Evolutionary conservation across 2,113 vertebrate genomes (phyloP).

Genomic region (Tenebrosternarchus preto): DNA sequence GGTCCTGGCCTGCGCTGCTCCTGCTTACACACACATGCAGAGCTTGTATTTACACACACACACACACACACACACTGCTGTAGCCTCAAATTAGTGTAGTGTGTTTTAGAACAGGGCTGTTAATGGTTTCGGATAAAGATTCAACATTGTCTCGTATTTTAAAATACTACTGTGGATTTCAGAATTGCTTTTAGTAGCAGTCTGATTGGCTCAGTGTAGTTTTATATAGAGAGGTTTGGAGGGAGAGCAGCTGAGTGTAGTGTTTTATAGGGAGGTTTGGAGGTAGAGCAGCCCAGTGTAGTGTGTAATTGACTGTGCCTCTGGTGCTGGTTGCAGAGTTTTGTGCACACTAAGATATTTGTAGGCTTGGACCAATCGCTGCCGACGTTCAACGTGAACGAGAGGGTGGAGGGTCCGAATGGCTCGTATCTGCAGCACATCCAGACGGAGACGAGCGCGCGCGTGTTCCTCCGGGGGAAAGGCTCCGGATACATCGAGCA

Average conservation of each 20-base stretch:
- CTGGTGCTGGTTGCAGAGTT: conserved; percentile 77
- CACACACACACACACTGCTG: too few relatives aligned
- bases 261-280: not conserved
- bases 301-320: conserved; percentile 34
- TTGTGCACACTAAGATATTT: conserved; percentile 97
- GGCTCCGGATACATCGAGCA: conserved; percentile 96
- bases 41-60: not conserved
- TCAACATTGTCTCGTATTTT: not conserved
- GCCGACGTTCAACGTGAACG: conserved; percentile 87
- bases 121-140: not conserved
- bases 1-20: conserved; percentile 61
- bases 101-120: not conserved
- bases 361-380: conserved; percentile 91
- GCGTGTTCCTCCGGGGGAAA: conserved; percentile 93
- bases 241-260: not conserved
- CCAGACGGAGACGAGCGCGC: conserved; percentile 92
- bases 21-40: conserved; percentile 65
- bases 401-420: conserved; percentile 92
- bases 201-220: too few relatives aligned
- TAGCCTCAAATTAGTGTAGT: not conserved
- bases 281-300: conserved; percentile 3
- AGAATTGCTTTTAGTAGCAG: too few relatives aligned
- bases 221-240: not conserved
- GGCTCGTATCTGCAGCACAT: conserved; percentile 95
- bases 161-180: too few relatives aligned